Base-by-base conservation (phyloP, 2,888 invertebrate species). In the Ophraella communa region DNA sequence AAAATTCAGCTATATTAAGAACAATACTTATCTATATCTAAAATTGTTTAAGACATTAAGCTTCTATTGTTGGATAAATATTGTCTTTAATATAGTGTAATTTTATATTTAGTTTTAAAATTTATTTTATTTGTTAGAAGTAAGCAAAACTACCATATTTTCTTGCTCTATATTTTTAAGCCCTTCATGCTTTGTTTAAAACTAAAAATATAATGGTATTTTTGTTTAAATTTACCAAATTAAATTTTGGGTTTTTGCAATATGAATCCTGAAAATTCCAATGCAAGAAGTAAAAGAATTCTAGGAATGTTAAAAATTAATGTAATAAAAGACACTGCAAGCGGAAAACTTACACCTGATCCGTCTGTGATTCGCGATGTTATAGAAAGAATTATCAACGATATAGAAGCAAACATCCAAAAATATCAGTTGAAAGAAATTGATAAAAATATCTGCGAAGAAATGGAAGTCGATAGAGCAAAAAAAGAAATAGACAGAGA, bases 301-400 rank as follows among this genome's bases (percentile, higher is more conserved):
- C 54, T 54, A n/a, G 21, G 54, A 54, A 11, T 54, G 54, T 33
- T 53, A n/a, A 17, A 42, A 39, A 54, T 54, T 35, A 54, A 54
- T n/a, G 39, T 54, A 39, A 54, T 42, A 54, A 54, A 54, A 20
- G 39, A 54, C 39, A 20, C n/a, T 39, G 39, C 54, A 23, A 54
- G n/a, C 11, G 39, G 54, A 8, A 54, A 54, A 42, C n/a, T n/a
- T n/a, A 54, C 39, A 42, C n/a, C 54, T 39, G 54, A 54, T 35
- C 39, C 35, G 21, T 54, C 10, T 54, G 54, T 39, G 5, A 54
- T 54, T 39, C 54, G 42, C 21, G 54, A 54, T 54, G 54, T 54
- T 5, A 54, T 35, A 54, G 35, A 35, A 21, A 54, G n/a, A n/a
- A 49, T 49, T 49, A n/a, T n/a, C n/a, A 49, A 24, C n/a, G 24